Evolutionary conservation across 2,888 invertebrate species (phyloP).

Genomic region (Drosophila flavopinicola): DNA sequence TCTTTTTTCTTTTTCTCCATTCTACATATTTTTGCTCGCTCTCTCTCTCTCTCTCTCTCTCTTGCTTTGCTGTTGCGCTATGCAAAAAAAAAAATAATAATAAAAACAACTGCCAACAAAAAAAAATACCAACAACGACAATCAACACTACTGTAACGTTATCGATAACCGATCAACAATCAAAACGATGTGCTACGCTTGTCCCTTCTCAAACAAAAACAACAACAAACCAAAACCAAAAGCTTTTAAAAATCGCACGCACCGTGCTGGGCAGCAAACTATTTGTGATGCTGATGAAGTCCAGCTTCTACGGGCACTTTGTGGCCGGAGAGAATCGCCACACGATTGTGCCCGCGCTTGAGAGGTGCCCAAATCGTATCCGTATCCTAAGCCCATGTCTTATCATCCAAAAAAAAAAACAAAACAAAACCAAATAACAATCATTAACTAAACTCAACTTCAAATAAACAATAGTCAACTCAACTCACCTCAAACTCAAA

Average conservation of each 20-base stretch:
- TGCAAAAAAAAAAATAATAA: constrained; percentile 6
- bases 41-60: constrained; percentile 24
- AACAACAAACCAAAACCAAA: constrained; percentile 9
- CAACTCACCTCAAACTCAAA: constrained; percentile 10
- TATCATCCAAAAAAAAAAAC: not conserved
- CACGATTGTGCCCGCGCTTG: constrained; percentile 93
- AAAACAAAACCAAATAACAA: constrained; percentile 3
- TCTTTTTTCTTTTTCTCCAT: constrained; percentile 63
- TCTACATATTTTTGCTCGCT: constrained; percentile 21
- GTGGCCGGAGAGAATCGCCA: constrained; percentile 98
- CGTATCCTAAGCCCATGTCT: constrained; percentile 9
- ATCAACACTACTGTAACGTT: constrained; percentile 5
- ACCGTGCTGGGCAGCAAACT: constrained; percentile 91
- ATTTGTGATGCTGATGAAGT: constrained; percentile 94
- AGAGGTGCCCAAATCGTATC: constrained; percentile 85
- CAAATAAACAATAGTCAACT: not conserved
- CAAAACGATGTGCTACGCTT: constrained; percentile 10
- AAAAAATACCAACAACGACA: not conserved
- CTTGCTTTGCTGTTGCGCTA: constrained; percentile 42
- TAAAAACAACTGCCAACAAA: not conserved
- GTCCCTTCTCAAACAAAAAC: not conserved
- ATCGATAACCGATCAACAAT: constrained; percentile 15
- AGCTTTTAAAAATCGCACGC: constrained; percentile 94
- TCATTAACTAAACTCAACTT: constrained; percentile 2
- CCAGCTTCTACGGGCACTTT: constrained; percentile 99